Percentiles rank a stretch among this genome's conserved stretches.
These are phyloP conservation scores for Ibidorhyncha struthersii DNA, from an alignment of 2,113 vertebrate species.

Conservation along the genomic window DNA sequence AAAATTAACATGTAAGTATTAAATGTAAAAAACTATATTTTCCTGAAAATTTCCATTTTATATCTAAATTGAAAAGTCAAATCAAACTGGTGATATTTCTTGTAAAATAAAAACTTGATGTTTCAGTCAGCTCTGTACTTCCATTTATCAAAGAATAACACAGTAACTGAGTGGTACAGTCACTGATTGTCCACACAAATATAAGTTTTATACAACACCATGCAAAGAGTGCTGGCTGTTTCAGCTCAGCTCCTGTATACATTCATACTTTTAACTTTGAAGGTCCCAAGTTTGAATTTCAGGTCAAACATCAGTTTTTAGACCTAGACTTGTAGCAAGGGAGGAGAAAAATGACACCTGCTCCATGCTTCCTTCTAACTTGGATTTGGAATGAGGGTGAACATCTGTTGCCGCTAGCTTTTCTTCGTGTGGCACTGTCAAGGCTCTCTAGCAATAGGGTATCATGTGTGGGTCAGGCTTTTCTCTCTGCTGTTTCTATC, in stretches of 20 bases:
- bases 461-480: background rate
- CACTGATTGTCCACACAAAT: background rate
- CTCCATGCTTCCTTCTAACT: background rate
- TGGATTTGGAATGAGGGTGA: background rate
- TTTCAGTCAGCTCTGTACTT: background rate
- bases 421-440: background rate
- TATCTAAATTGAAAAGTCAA: background rate
- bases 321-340: background rate
- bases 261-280: background rate
- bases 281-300: background rate
- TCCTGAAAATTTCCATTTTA: background rate
- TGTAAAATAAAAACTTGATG: background rate
- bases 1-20: background rate
- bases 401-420: background rate
- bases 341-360: background rate
- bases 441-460: background rate
- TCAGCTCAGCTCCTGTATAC: background rate
- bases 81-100: background rate
- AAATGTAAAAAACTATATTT: background rate
- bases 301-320: background rate
- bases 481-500: background rate
- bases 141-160: background rate
- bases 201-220: background rate
- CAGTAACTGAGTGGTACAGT: background rate
- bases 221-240: background rate